Percentiles rank a stretch among this genome's conserved stretches.
Evolutionary conservation across 2,113 vertebrate genomes (phyloP).

Genomic region (Cercopithecus mona): DNA sequence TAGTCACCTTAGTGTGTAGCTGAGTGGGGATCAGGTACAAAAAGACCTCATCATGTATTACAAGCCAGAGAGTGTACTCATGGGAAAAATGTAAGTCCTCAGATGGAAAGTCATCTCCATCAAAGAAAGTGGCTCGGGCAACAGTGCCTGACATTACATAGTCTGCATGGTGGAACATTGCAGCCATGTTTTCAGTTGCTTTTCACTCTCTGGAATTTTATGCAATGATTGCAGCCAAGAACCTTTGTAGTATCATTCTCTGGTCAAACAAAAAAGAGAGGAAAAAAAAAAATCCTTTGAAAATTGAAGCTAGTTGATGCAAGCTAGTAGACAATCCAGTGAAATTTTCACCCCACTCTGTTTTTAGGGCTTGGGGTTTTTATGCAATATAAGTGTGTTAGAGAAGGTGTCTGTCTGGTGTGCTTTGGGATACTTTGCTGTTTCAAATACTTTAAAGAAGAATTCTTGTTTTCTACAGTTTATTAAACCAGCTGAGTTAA

Average conservation of each 20-base stretch:
- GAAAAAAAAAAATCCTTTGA: constrained; percentile 37
- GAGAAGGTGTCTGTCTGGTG: neutral
- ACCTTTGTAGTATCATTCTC: constrained; percentile 40
- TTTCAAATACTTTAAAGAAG: constrained; percentile 48
- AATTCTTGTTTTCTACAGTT: constrained; percentile 3
- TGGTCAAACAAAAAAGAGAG: constrained; percentile 39
- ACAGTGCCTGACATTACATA: neutral
- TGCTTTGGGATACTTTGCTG: constrained; percentile 1
- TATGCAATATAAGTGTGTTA: neutral
- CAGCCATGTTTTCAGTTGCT: neutral
- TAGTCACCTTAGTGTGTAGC: neutral
- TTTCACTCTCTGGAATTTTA: constrained; percentile 18
- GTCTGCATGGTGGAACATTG: neutral
- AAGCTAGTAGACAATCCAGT: neutral
- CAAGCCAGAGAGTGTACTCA: neutral
- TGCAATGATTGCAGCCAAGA: neutral
- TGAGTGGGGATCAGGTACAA: neutral
- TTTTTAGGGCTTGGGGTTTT: neutral
- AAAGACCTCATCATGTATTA: constrained; percentile 40
- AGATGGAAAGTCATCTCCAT: neutral
- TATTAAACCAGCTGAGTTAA: constrained; percentile 67
- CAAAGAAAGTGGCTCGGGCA: neutral
- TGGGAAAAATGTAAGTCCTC: constrained; percentile 27
- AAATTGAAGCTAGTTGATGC: neutral
- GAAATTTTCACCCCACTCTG: neutral